phyloP scores from a whole-genome alignment of 1,140 invertebrate species.

The Diprion similis region DNA sequence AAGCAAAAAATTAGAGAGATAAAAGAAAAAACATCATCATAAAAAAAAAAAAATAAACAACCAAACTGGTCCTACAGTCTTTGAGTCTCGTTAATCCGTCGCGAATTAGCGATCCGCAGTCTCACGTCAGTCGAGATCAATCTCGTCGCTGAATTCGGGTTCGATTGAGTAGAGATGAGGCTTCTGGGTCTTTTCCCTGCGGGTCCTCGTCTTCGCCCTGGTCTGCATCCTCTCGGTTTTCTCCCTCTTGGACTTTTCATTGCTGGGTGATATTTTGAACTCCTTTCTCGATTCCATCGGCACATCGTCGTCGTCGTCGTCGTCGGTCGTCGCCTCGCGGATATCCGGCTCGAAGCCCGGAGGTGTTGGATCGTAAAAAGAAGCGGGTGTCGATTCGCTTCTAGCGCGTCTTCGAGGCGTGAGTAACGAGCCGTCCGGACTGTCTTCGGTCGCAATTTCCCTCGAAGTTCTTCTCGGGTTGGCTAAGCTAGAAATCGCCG shows the following conservation, averaged over 20 bases:
- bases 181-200: conserved; percentile 19
- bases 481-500: conserved; percentile 58
- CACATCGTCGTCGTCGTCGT: conserved; percentile 27
- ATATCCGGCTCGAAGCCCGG: conserved; percentile 13
- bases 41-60: neutral
- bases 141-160: conserved; percentile 37
- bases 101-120: no score
- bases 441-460: conserved; percentile 20
- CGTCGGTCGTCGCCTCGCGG: conserved; percentile 15
- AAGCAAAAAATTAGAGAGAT: neutral
- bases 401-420: conserved; percentile 29
- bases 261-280: conserved; percentile 33
- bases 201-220: conserved; percentile 18
- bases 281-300: conserved; percentile 15
- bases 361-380: conserved; percentile 22
- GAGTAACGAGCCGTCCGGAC: conserved; percentile 3
- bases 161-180: conserved; percentile 21
- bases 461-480: conserved; percentile 31
- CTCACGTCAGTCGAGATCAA: neutral
- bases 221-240: conserved; percentile 11
- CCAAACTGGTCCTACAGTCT: neutral
- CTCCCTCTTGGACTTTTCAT: conserved; percentile 27
- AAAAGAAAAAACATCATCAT: neutral
- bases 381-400: conserved; percentile 18
- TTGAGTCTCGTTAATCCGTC: neutral